These are phyloP conservation scores for Parthenolecanium corni DNA, from an alignment of 2,888 invertebrate species.

Conservation along the genomic window DNA sequence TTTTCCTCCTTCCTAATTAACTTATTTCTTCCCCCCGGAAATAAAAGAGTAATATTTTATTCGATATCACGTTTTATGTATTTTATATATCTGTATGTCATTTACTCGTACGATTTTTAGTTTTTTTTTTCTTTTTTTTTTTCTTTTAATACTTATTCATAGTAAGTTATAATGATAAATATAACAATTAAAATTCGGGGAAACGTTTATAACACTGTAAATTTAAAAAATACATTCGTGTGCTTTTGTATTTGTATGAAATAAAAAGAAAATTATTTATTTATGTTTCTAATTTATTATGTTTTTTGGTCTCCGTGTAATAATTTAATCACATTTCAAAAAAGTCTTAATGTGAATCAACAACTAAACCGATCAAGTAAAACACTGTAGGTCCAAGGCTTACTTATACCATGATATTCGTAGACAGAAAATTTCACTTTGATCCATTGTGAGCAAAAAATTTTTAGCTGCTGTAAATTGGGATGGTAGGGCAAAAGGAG, in stretches of 20 bases:
- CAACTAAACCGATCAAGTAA: too few relatives aligned
- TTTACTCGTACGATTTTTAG: slow-evolving; percentile 20
- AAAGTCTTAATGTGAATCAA: too few relatives aligned
- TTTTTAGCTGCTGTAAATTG: too few relatives aligned
- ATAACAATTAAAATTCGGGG: neutral
- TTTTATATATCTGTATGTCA: slow-evolving; percentile 6
- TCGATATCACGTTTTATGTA: neutral
- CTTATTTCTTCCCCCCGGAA: too few relatives aligned
- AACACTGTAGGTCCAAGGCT: too few relatives aligned
- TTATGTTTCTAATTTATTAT: neutral
- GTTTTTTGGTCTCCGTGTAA: neutral
- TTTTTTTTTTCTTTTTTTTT: slow-evolving; percentile 14
- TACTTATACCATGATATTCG: too few relatives aligned
- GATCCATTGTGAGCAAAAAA: too few relatives aligned
- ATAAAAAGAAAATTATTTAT: slow-evolving; percentile 14
- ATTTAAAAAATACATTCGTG: slow-evolving; percentile 3
- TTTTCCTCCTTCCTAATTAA: too few relatives aligned
- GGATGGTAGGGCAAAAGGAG: too few relatives aligned
- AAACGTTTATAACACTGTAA: slow-evolving; percentile 3
- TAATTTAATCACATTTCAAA: too few relatives aligned
- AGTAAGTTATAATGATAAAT: too few relatives aligned
- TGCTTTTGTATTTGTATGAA: slow-evolving; percentile 23
- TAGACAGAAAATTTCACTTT: too few relatives aligned
- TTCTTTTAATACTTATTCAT: neutral
- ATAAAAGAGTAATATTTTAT: slow-evolving; percentile 1